A percentile compares a stretch with the other conserved stretches of the same genome.
These are phyloP conservation scores for Lucilia sericata DNA, from an alignment of 1,140 invertebrate genomes.

Conservation along the genomic window DNA sequence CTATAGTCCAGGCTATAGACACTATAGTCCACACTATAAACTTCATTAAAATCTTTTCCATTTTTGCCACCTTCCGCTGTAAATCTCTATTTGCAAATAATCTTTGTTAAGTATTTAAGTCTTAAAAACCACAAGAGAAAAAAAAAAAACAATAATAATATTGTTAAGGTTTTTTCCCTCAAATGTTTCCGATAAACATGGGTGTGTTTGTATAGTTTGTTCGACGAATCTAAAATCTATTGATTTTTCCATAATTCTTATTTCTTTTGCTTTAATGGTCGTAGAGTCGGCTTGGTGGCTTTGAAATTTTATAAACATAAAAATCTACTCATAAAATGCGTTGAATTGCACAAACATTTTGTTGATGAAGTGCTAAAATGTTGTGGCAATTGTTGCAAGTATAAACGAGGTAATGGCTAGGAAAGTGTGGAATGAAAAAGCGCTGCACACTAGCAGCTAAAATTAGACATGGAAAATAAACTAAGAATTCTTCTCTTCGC, in stretches of 20 bases:
- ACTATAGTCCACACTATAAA: no score
- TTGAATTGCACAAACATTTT: conserved; percentile 24
- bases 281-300: neutral
- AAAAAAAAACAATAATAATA: neutral
- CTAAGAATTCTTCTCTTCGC: no score
- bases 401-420: no score
- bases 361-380: conserved; percentile 23
- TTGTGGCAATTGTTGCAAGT: no score
- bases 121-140: neutral
- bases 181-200: neutral
- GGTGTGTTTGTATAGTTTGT: neutral
- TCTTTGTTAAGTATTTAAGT: neutral
- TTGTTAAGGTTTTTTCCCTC: neutral
- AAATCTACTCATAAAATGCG: conserved; percentile 17
- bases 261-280: neutral
- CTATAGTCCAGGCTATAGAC: no score
- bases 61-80: no score
- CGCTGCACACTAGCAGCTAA: no score
- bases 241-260: neutral
- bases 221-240: neutral
- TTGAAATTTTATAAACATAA: conserved; percentile 6
- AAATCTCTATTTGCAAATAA: neutral
- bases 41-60: no score
- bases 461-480: no score
- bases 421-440: no score